A percentile compares a stretch with the other conserved stretches of the same genome.
Conservation (phyloP, 2,113 vertebrate genomes). For the Alethe diademata region DNA sequence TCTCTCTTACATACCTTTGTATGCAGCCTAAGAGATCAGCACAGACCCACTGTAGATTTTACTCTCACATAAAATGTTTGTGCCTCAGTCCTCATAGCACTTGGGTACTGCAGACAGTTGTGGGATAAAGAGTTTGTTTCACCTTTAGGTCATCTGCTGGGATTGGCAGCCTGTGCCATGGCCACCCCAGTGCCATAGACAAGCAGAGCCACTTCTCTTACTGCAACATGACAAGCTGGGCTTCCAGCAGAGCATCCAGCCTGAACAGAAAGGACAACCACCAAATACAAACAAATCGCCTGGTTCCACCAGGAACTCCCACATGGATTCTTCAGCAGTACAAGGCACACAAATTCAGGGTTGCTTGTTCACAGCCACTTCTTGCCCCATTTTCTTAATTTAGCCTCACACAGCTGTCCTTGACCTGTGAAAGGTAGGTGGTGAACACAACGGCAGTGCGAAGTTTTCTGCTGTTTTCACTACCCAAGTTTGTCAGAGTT, state of each 20-base stretch:
- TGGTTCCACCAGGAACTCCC: neutral
- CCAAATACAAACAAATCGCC: neutral
- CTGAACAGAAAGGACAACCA: neutral
- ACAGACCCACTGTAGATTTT: neutral
- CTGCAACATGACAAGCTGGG: neutral
- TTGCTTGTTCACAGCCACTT: neutral
- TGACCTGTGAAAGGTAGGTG: neutral
- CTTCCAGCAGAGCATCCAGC: neutral
- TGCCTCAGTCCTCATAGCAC: fast-evolving
- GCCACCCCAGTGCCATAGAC: neutral
- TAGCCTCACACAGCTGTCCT: neutral
- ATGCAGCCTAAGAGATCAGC: neutral
- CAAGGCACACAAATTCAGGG: neutral
- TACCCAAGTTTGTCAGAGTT: neutral
- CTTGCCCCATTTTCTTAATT: neutral
- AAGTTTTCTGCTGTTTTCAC: neutral
- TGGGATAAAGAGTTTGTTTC: neutral
- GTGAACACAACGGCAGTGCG: neutral
- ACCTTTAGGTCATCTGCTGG: neutral
- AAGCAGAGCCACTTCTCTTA: neutral
- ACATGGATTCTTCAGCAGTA: neutral
- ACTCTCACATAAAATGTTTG: neutral
- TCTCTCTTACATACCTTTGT: neutral
- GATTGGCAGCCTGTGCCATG: neutral
- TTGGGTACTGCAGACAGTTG: neutral